These are phyloP conservation scores for Sceliomorpha sp. DNA, from an alignment of 2,888 invertebrate species.

Conservation along the genomic window DNA sequence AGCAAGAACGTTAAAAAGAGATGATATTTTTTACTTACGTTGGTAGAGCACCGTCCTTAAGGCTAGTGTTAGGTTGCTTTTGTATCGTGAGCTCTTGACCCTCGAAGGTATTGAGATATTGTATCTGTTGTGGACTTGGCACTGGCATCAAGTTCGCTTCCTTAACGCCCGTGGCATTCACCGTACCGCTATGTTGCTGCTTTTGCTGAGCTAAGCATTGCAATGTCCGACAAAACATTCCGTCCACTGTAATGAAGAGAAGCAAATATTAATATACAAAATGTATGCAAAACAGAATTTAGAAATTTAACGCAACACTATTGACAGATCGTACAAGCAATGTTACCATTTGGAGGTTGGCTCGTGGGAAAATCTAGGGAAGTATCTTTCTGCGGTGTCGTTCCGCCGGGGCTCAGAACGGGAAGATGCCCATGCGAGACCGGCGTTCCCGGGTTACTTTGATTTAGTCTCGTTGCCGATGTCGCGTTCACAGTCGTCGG, in stretches of 20 bases:
- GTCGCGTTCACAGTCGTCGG: constrained; percentile 67
- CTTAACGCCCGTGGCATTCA: constrained; percentile 82
- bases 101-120: constrained; percentile 96
- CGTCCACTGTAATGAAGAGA: constrained; percentile 81
- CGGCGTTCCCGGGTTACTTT: constrained; percentile 88
- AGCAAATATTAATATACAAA: neutral
- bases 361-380: constrained; percentile 76
- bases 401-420: constrained; percentile 76
- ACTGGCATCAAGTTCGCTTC: constrained; percentile 97
- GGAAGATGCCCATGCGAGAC: constrained; percentile 81
- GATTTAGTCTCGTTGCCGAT: constrained; percentile 81
- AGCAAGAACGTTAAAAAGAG: neutral
- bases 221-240: constrained; percentile 85
- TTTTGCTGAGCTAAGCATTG: constrained; percentile 85
- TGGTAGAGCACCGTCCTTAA: constrained; percentile 88
- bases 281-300: no score
- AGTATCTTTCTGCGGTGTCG: constrained; percentile 74
- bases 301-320: no score
- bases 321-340: no score
- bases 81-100: constrained; percentile 98
- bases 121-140: constrained; percentile 97
- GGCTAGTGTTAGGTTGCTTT: constrained; percentile 95
- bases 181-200: constrained; percentile 79
- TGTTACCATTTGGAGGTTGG: constrained; percentile 81
- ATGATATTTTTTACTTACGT: constrained; percentile 86